phyloP scores from a whole-genome alignment of 2,113 vertebrate genomes.

The Acanthisitta chloris region DNA sequence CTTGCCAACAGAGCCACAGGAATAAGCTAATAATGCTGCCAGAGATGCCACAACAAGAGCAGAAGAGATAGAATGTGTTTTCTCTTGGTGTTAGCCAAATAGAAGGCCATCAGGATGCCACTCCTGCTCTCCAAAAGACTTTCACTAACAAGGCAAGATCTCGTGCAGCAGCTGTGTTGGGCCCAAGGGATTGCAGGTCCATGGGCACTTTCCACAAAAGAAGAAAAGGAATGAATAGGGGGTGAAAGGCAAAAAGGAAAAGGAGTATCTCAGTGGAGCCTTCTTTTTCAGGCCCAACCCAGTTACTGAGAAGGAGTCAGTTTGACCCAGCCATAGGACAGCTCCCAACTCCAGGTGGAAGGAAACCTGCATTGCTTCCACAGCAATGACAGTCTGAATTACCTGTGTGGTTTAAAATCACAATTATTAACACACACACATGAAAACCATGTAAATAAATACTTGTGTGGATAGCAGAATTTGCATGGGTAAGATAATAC shows the following conservation, averaged over 20 bases:
- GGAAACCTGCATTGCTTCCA: not conserved
- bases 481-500: not conserved
- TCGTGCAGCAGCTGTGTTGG: fast-evolving
- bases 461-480: not conserved
- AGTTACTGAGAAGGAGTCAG: not conserved
- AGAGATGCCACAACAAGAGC: not conserved
- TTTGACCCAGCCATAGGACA: not conserved
- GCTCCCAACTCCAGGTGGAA: fast-evolving
- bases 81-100: not conserved
- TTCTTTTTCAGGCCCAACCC: not conserved
- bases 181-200: not conserved
- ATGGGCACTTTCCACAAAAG: not conserved
- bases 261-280: not conserved
- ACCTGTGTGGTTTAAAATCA: not conserved
- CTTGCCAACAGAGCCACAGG: not conserved
- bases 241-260: not conserved
- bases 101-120: not conserved
- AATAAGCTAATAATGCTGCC: not conserved
- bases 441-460: not conserved
- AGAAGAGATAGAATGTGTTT: not conserved
- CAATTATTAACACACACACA: not conserved
- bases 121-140: not conserved
- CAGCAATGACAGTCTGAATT: not conserved
- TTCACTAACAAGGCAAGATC: not conserved
- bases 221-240: not conserved